Percentiles rank a stretch among this genome's conserved stretches.
Conservation (phyloP, 2,888 invertebrate species). For the Apocheima hispidaria region DNA sequence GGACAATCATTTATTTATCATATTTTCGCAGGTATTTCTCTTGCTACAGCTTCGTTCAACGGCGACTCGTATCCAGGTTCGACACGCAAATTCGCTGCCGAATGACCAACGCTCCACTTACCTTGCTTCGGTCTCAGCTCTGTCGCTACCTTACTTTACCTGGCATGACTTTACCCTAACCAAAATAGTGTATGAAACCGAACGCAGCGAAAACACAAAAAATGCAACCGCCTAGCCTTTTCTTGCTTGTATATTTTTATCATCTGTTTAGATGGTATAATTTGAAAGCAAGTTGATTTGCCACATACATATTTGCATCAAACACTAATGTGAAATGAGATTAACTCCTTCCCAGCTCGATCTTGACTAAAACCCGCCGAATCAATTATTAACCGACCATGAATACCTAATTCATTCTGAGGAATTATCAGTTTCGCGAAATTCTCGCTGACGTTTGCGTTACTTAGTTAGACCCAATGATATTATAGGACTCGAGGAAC, state of each 20-base stretch:
- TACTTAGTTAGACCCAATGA: background rate
- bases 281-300: background rate
- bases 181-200: background rate
- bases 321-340: slow-evolving; percentile 18
- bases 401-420: slow-evolving; percentile 29
- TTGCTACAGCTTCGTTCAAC: no score
- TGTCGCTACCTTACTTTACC: no score
- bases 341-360: slow-evolving; percentile 12
- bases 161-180: background rate
- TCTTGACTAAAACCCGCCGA: slow-evolving; percentile 21
- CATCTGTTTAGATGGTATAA: background rate
- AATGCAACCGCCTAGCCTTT: no score
- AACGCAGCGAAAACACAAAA: no score
- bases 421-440: slow-evolving; percentile 21
- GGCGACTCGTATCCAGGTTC: no score
- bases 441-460: slow-evolving; percentile 5
- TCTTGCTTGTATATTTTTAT: no score
- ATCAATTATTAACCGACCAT: slow-evolving; percentile 30
- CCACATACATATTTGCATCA: background rate
- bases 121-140: no score
- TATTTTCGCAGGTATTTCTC: no score
- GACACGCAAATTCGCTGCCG: no score
- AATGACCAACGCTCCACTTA: no score
- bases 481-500: no score
- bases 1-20: no score